These are phyloP conservation scores for Reticulitermes lucifugus DNA, from an alignment of 2,888 invertebrate species.

Conservation along the genomic window DNA sequence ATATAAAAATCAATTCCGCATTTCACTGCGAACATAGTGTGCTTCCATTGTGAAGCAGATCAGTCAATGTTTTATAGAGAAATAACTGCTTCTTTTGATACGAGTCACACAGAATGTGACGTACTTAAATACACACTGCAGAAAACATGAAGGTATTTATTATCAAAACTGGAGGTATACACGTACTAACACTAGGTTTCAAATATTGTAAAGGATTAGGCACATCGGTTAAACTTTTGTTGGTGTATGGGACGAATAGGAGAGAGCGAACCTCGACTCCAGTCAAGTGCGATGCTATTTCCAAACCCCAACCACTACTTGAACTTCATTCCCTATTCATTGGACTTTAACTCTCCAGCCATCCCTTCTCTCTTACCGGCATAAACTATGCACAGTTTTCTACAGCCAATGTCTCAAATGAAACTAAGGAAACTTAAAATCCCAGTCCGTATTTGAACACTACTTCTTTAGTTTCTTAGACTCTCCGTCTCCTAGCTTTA, in stretches of 20 bases:
- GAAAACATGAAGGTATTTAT: too few relatives aligned
- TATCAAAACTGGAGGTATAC: too few relatives aligned
- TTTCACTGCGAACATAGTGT: too few relatives aligned
- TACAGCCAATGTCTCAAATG: background rate
- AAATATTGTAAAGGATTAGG: background rate
- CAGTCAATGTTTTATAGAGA: too few relatives aligned
- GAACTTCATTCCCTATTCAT: conserved; percentile 34
- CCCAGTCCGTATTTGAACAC: background rate
- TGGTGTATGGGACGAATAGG: background rate
- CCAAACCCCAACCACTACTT: conserved; percentile 21
- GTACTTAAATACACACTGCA: too few relatives aligned
- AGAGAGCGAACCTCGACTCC: conserved; percentile 1
- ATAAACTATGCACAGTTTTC: background rate
- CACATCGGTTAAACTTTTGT: background rate
- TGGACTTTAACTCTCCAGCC: conserved; percentile 13
- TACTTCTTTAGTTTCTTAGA: too few relatives aligned
- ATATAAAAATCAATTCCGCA: too few relatives aligned
- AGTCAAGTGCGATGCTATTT: conserved; percentile 12
- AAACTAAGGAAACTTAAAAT: background rate
- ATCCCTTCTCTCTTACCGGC: background rate
- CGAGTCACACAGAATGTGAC: too few relatives aligned
- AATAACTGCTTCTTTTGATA: too few relatives aligned
- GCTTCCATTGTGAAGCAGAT: too few relatives aligned
- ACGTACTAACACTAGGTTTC: background rate
- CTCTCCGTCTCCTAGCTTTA: too few relatives aligned